Evolutionary conservation across 1,140 invertebrate genomes (phyloP), one percentile per base, ranked within the genome.

Genomic region (Samia ricini): DNA sequence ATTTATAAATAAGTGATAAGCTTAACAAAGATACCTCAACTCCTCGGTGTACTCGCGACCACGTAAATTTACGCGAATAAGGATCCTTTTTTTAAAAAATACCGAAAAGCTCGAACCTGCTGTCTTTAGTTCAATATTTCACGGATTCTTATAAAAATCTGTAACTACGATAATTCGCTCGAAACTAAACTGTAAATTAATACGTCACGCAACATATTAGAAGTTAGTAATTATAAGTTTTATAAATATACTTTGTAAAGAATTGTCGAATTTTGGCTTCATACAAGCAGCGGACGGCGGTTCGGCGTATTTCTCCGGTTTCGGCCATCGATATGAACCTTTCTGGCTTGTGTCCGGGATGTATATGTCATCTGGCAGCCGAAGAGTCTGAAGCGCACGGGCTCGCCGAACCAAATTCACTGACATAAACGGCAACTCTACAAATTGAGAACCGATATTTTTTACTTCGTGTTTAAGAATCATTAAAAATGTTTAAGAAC

Each of bases 391-490:
- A 6, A 88, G 73, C 0, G 87, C 87, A 2, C 81, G 80, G 0
- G 87, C 87, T 5, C 87, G 76, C 0, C 84, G 74, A 0, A 80
- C 67, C 56, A 89, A 58, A 61, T 89, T 89, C n/a, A 88, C 84
- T 0, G 87, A 89, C 87, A 89, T 88, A 63, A 89, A 89, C 0
- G 87, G 87, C 6, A 89, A 69, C 52, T 89, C 87, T 89, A 72
- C 3, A 67, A 64, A 69, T 26, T 2, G 33, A 64, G 56, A 33
- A 33, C 26, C 3, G 8, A 4, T 36, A 36, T 7, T 7, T 8
- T 7, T 2, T 8, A 42, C n/a, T 15, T 42, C n/a, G 12, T 42
- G 12, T 26, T 26, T 26, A 8, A n/a, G n/a, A n/a, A n/a, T n/a
- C n/a, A n/a, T n/a, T n/a, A n/a, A n/a, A n/a, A n/a, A n/a, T n/a